Percentiles rank a stretch among this genome's conserved stretches.
phyloP scores from a whole-genome alignment of 2,113 vertebrate species.

The Clupea harengus region DNA sequence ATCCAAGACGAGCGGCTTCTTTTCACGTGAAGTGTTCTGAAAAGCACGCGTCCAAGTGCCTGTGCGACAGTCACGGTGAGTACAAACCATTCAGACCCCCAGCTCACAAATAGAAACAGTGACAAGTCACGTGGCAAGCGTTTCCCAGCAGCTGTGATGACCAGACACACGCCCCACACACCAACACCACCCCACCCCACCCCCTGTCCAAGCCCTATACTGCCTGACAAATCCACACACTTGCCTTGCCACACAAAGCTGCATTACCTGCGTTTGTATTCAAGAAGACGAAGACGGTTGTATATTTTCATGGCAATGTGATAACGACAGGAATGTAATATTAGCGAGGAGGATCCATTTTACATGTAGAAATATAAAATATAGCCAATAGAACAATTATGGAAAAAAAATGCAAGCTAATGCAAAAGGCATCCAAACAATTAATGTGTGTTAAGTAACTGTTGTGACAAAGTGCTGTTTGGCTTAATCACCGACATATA shows the following conservation, averaged over 20 bases:
- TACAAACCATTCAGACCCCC: conserved; percentile 53
- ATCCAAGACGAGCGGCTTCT: neutral
- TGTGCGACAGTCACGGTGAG: conserved; percentile 10
- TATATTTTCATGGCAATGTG: neutral
- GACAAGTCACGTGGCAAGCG: conserved; percentile 50
- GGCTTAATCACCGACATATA: too few relatives aligned
- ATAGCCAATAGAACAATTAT: too few relatives aligned
- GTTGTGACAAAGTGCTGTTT: too few relatives aligned
- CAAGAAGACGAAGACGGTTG: neutral
- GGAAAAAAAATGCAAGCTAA: too few relatives aligned
- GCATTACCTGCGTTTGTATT: neutral
- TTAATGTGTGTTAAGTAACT: too few relatives aligned
- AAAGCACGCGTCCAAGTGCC: conserved; percentile 34
- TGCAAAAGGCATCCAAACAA: too few relatives aligned
- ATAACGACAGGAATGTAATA: too few relatives aligned
- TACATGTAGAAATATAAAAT: too few relatives aligned
- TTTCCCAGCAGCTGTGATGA: conserved; percentile 53
- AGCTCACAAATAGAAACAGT: conserved; percentile 61
- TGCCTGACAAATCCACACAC: neutral
- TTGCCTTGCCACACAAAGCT: neutral
- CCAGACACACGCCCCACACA: neutral
- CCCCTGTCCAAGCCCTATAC: neutral
- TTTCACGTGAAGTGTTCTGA: neutral
- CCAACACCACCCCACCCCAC: neutral
- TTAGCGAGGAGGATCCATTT: too few relatives aligned